A percentile compares a stretch with the other conserved stretches of the same genome.
These are phyloP conservation scores for Pedicia rivosa DNA, from an alignment of 2,888 invertebrate species.

Conservation along the genomic window DNA sequence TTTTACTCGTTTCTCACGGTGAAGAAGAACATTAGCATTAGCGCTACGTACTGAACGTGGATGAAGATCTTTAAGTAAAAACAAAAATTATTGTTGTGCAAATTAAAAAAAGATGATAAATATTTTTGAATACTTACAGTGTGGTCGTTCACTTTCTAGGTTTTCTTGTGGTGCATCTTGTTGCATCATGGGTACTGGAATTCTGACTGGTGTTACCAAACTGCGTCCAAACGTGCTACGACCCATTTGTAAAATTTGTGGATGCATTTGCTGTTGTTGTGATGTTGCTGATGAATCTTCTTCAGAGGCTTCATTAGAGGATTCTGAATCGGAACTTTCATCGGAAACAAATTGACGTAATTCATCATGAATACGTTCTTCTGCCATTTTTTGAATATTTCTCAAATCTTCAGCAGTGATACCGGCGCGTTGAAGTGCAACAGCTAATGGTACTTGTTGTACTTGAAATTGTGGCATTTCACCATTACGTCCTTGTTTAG, in stretches of 20 bases:
- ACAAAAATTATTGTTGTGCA: constrained; percentile 8
- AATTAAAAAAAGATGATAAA: constrained; percentile 3
- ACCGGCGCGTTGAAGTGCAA: constrained; percentile 29
- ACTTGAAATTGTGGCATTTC: constrained; percentile 18
- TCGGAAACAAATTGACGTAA: constrained; percentile 25
- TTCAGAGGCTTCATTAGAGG: constrained; percentile 18
- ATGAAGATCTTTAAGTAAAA: constrained; percentile 50
- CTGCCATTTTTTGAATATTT: constrained; percentile 30
- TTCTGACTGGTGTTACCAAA: constrained; percentile 31
- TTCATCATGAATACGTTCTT: constrained; percentile 28
- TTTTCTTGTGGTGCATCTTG: constrained; percentile 40
- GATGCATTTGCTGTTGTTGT: constrained; percentile 25
- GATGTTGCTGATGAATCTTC: constrained; percentile 19
- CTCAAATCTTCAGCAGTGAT: constrained; percentile 30
- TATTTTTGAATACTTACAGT: constrained; percentile 48
- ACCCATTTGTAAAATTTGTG: constrained; percentile 24
- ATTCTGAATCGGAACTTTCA: constrained; percentile 16
- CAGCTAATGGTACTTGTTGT: constrained; percentile 26
- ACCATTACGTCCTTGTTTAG: constrained; percentile 1
- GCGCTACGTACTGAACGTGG: constrained; percentile 58
- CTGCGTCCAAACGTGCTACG: constrained; percentile 30
- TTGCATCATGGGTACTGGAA: constrained; percentile 40
- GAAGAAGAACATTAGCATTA: constrained; percentile 34
- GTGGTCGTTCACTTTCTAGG: constrained; percentile 42
- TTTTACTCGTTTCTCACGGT: constrained; percentile 49